Conservation (phyloP, 2,888 invertebrate genomes). For the Trypoxylon attenuatum region DNA sequence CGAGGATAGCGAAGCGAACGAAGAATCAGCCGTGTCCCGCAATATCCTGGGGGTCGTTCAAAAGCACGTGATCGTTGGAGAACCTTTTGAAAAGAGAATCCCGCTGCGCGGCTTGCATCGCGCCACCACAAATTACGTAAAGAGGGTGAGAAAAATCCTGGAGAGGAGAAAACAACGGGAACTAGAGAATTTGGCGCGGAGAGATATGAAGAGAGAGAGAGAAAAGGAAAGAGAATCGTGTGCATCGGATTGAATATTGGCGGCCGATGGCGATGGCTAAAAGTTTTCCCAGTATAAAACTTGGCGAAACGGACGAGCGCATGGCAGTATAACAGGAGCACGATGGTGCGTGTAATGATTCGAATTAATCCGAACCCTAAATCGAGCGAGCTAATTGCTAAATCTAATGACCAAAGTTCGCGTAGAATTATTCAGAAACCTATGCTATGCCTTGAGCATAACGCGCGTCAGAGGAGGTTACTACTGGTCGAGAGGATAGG, state of each 20-base stretch:
- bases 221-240: not conserved
- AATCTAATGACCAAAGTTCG: slow-evolving; percentile 41
- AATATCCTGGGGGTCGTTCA: slow-evolving; percentile 13
- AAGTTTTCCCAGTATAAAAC: too few species aligned
- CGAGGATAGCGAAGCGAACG: too few species aligned
- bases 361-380: slow-evolving; percentile 28
- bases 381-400: slow-evolving; percentile 27
- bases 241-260: not conserved
- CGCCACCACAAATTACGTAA: not conserved
- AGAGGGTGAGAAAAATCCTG: not conserved
- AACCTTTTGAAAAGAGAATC: slow-evolving; percentile 3
- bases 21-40: slow-evolving; percentile 7
- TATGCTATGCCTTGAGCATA: slow-evolving; percentile 29
- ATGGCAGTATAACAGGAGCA: too few species aligned
- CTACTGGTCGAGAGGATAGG: not conserved
- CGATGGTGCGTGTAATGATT: slow-evolving; percentile 22
- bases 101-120: not conserved
- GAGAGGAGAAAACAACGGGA: not conserved
- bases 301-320: too few species aligned
- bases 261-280: too few species aligned
- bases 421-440: slow-evolving; percentile 40
- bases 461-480: too few species aligned
- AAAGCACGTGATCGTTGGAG: not conserved
- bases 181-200: too few species aligned
- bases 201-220: slow-evolving; percentile 2